Conservation (phyloP, 2,888 invertebrate species). For the Lysandra coridon region DNA sequence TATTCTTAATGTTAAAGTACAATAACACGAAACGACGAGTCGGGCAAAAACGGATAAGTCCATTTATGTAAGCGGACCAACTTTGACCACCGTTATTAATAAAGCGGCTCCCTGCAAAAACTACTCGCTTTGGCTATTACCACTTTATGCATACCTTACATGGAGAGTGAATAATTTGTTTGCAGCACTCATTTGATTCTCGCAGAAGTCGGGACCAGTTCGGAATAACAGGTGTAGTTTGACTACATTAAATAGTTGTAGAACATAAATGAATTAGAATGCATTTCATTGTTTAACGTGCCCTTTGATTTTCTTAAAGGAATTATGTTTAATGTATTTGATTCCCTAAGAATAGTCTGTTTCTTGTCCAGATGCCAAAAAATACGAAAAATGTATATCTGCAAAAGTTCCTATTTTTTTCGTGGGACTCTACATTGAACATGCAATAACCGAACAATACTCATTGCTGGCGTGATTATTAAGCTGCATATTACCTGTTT, state of each 20-base stretch:
- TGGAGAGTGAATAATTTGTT: slow-evolving; percentile 70
- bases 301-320: neutral
- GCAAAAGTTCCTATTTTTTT: neutral
- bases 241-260: neutral
- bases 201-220: slow-evolving; percentile 46
- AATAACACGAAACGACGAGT: slow-evolving; percentile 32
- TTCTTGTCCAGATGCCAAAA: neutral
- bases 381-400: neutral
- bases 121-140: slow-evolving; percentile 51
- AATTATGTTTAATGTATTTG: neutral
- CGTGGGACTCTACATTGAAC: neutral
- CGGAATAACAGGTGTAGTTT: slow-evolving; percentile 26
- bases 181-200: slow-evolving; percentile 40
- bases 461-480: neutral
- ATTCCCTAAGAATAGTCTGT: neutral
- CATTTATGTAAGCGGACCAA: slow-evolving; percentile 53
- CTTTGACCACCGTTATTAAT: slow-evolving; percentile 60
- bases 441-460: neutral
- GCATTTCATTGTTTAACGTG: neutral
- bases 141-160: slow-evolving; percentile 58
- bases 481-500: neutral
- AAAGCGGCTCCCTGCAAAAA: slow-evolving; percentile 57
- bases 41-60: slow-evolving; percentile 54
- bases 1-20: slow-evolving; percentile 21
- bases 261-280: neutral